Evolutionary conservation across 2,113 vertebrate genomes (phyloP).

Genomic region (Brachionichthys hirsutus): DNA sequence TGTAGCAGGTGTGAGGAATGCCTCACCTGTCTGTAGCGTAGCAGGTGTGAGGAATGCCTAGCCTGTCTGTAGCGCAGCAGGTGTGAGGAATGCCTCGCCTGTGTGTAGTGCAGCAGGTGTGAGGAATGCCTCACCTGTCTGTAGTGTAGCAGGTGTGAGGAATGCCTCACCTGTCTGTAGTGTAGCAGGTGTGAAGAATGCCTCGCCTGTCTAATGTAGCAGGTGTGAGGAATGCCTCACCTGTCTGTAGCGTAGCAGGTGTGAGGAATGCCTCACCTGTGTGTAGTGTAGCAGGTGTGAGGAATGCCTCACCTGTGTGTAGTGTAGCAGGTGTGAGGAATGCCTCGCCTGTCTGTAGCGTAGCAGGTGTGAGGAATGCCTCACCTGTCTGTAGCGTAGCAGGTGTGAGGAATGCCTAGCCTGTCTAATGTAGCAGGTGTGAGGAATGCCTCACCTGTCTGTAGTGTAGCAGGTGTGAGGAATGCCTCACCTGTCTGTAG

Average conservation of each 20-base stretch:
- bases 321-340: constrained; percentile 92
- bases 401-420: constrained; percentile 92
- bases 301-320: constrained; percentile 91
- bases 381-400: constrained; percentile 91
- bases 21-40: constrained; percentile 92
- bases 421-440: constrained; percentile 93
- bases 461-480: constrained; percentile 91
- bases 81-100: constrained; percentile 93
- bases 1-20: constrained; percentile 92
- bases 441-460: constrained; percentile 93
- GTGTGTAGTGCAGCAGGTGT: constrained; percentile 91
- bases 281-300: constrained; percentile 92
- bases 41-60: constrained; percentile 88
- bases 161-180: constrained; percentile 92
- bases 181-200: constrained; percentile 92
- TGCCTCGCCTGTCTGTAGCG: constrained; percentile 93
- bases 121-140: constrained; percentile 93
- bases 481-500: constrained; percentile 92
- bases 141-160: constrained; percentile 91
- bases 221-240: constrained; percentile 92
- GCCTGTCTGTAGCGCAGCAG: constrained; percentile 94
- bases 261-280: constrained; percentile 92
- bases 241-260: constrained; percentile 92
- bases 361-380: constrained; percentile 90
- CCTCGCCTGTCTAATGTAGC: constrained; percentile 92